phyloP scores from a whole-genome alignment of 1,140 invertebrate genomes.

The Bombyx mandarina region DNA sequence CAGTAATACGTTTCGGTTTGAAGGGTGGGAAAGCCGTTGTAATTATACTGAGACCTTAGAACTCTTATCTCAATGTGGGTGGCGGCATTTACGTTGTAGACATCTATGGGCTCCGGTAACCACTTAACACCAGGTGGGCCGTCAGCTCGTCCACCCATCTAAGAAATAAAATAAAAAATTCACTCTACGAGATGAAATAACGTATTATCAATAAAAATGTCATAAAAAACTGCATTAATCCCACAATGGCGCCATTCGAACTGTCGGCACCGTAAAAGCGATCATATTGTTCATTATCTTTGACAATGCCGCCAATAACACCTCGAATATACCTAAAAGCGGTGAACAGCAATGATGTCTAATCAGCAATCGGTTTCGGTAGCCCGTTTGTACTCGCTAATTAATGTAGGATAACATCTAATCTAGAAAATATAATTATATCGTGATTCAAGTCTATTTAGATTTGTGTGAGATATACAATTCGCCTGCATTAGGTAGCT shows the following conservation, averaged over 20 bases:
- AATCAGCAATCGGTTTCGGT: slow-evolving; percentile 12
- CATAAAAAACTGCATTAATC: background rate
- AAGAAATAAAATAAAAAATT: no score
- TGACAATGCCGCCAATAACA: slow-evolving; percentile 3
- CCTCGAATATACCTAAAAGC: slow-evolving; percentile 9
- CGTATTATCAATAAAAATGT: background rate
- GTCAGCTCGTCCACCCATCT: no score
- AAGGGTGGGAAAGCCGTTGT: no score
- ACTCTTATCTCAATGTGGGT: no score
- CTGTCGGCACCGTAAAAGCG: background rate
- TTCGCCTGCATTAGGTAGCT: background rate
- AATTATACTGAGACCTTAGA: no score
- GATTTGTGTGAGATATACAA: slow-evolving; percentile 12
- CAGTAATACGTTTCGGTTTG: no score
- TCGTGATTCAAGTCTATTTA: slow-evolving; percentile 20
- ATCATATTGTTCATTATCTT: slow-evolving; percentile 3
- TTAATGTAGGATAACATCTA: slow-evolving; percentile 16
- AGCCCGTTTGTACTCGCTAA: slow-evolving; percentile 18
- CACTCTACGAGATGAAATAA: no score
- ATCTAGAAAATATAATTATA: slow-evolving; percentile 13
- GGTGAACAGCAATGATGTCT: slow-evolving; percentile 9
- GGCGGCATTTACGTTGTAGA: no score
- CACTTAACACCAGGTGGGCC: no score
- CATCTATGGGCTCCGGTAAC: no score
- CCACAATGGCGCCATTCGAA: background rate